Percentiles rank a stretch among this genome's conserved stretches.
Evolutionary conservation across 2,888 invertebrate genomes (phyloP).

Genomic region (Tupiocoris notatus): DNA sequence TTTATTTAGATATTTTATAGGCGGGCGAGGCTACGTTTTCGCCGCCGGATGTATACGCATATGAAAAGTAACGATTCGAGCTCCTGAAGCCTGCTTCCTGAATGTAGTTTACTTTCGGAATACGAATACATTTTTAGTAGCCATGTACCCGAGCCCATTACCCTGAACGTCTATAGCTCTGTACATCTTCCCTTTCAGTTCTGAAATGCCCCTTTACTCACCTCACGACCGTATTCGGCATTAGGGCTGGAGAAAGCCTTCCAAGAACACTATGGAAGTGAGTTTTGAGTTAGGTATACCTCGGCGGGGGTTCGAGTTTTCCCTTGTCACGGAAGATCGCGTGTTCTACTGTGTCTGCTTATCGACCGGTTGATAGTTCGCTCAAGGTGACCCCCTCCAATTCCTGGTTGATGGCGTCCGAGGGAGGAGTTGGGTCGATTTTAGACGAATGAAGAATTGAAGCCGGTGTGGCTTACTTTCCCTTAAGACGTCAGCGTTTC

Average conservation of each 20-base stretch:
- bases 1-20: too few relatives aligned
- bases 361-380: conserved; percentile 13
- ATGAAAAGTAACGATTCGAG: neutral
- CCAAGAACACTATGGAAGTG: neutral
- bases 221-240: neutral
- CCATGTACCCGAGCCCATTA: neutral
- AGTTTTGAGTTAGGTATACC: neutral
- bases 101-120: neutral
- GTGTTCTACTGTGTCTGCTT: neutral
- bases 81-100: neutral
- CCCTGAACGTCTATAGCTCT: neutral
- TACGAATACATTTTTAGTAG: neutral
- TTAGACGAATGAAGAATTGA: neutral
- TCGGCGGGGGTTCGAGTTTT: neutral
- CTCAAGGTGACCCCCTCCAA: neutral
- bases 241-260: neutral
- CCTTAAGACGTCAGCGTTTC: too few relatives aligned
- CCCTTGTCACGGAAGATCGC: conserved; percentile 16
- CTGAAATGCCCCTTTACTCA: conserved; percentile 15
- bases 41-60: too few relatives aligned
- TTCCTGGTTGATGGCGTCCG: neutral
- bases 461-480: neutral
- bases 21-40: too few relatives aligned
- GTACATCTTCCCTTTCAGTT: neutral
- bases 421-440: neutral